These are phyloP conservation scores for Cecidostiba fungosa DNA, from an alignment of 2,888 invertebrate species.

Conservation along the genomic window DNA sequence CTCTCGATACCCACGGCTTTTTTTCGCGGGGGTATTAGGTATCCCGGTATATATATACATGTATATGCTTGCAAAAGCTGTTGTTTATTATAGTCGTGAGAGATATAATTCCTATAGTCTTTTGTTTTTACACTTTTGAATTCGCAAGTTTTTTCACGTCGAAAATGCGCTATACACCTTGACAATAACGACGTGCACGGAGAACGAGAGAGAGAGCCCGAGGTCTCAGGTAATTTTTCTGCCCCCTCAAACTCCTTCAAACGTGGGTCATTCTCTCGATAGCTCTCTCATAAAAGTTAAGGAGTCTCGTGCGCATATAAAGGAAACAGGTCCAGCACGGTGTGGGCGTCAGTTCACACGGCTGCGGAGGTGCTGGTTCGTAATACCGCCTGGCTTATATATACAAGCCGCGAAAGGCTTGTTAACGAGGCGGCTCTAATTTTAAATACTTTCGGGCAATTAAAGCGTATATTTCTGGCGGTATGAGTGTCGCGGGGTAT, in stretches of 20 bases:
- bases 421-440: constrained; percentile 61
- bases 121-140: neutral
- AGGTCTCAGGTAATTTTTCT: constrained; percentile 46
- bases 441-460: constrained; percentile 60
- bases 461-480: constrained; percentile 56
- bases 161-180: too few relatives aligned
- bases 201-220: neutral
- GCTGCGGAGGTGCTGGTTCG: neutral
- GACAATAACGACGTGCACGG: too few relatives aligned
- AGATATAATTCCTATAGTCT: constrained; percentile 3
- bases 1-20: constrained; percentile 27
- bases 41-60: neutral
- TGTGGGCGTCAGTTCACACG: constrained; percentile 11
- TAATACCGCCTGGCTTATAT: too few relatives aligned
- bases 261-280: constrained; percentile 65
- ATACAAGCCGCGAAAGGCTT: constrained; percentile 55
- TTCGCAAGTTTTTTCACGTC: too few relatives aligned
- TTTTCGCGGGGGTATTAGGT: constrained; percentile 39
- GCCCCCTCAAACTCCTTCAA: constrained; percentile 38
- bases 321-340: constrained; percentile 9
- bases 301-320: constrained; percentile 67
- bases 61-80: too few relatives aligned
- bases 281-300: constrained; percentile 77
- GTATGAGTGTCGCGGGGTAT: constrained; percentile 16
- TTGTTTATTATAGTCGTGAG: constrained; percentile 34